phyloP scores from a whole-genome alignment of 2,888 invertebrate genomes.

The Drosophila mayaguana region DNA sequence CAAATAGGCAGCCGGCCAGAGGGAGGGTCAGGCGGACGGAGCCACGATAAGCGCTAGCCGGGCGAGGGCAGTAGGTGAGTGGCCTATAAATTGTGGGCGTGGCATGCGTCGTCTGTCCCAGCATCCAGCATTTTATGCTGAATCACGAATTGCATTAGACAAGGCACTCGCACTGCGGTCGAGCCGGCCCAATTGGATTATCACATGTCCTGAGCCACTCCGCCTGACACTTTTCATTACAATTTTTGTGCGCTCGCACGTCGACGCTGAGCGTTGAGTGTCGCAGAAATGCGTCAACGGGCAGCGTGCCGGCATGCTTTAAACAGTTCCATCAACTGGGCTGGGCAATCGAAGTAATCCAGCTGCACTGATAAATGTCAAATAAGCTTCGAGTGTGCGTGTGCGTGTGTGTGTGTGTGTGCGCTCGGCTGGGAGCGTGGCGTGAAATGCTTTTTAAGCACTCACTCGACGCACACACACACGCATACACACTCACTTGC shows the following conservation, averaged over 20 bases:
- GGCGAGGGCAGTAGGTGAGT: conserved; percentile 10
- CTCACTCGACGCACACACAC: conserved; percentile 45
- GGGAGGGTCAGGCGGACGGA: background rate
- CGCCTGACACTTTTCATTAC: conserved; percentile 66
- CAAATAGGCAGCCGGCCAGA: conserved; percentile 50
- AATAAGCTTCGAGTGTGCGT: conserved; percentile 69
- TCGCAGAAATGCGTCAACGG: background rate
- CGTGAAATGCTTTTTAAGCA: conserved; percentile 76
- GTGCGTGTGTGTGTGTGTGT: conserved; percentile 38
- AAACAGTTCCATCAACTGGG: conserved; percentile 69
- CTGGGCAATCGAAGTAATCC: conserved; percentile 54
- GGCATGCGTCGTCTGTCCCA: conserved; percentile 35
- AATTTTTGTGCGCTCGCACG: conserved; percentile 63
- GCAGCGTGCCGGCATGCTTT: too few relatives aligned
- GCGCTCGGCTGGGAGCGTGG: conserved; percentile 36
- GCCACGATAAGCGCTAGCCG: conserved; percentile 18
- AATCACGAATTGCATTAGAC: conserved; percentile 79
- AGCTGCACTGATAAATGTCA: conserved; percentile 77
- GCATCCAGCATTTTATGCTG: conserved; percentile 71
- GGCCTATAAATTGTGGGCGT: conserved; percentile 70
- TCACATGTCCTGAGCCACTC: conserved; percentile 47
- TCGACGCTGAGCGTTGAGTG: conserved; percentile 34
- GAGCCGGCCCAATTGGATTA: conserved; percentile 69
- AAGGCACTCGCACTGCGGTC: conserved; percentile 37
- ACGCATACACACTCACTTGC: conserved; percentile 38